Base-by-base conservation (phyloP, 2,888 invertebrate genomes). In the Oxycera nigricornis region DNA sequence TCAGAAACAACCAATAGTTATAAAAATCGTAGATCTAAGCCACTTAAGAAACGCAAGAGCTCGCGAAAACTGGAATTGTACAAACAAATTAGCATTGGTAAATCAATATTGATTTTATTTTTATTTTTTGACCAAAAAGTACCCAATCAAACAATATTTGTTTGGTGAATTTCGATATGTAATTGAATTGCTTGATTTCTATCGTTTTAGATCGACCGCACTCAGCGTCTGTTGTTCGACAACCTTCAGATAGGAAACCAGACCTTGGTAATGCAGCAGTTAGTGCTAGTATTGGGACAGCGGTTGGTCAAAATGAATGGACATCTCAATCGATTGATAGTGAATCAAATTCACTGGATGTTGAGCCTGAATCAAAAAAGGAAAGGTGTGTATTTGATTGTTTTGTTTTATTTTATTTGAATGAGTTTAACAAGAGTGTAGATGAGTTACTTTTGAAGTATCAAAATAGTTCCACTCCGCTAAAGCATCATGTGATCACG, bases 241-340 rank as follows among this genome's bases (percentile, higher is more conserved):
- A 85, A 75, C 85, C 84, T 20, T 85, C 85, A 75, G 85, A 85
- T 79, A 83, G 85, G 74, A 79, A 84, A 76, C 82, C 85, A 77
- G 85, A 85, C 81, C 82, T 80, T 74, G 79, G 79, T 22, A 85
- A 82, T 78, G 79, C 82, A 74, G 81, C 83, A 31, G 74, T 82
- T 73, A 70, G 70, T 52, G 81, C 81, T 35, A 82, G 81, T 80
- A 82, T 81, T 80, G 82, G 82, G 76, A 83, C 82, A 78, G 80
- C 73, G 52, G 80, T 80, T 65, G 77, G 78, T 74, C 74, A 77
- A 74, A 78, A 76, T 75, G 79, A 80, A 35, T 74, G 76, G 31
- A 77, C 81, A 78, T 77, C 83, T 80, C 78, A 82, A 78, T 80
- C 79, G 35, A 67, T 78, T 67, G 80, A 80, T 76, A 76, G 78